Evolutionary conservation across 2,888 invertebrate species (phyloP), one percentile per base, ranked within the genome.

Genomic region (Xestia ashworthii): DNA sequence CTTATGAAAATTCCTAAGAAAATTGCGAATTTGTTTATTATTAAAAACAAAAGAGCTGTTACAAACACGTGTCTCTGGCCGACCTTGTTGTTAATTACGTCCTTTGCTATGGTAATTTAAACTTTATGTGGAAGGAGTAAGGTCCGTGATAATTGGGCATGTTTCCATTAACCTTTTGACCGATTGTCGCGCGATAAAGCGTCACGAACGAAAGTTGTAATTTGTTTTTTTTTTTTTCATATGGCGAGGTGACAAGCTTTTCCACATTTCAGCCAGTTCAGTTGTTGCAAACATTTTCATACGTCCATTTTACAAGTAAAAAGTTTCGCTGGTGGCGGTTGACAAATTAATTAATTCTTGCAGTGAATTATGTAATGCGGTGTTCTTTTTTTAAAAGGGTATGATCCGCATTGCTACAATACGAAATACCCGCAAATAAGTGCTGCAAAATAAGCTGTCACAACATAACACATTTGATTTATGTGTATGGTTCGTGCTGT

Each of bases 41-140:
- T 84, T 79, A 87, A 82, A 80, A 81, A 79, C 44, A 68, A 78
- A 81, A 81, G 75, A 62, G 71, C 70, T 62, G 73, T 78, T 74
- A 66, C 48, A 78, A 83, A 80, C 81, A 80, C 81, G 77, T 88
- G 88, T 80, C 82, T 69, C 46, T 77, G 71, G 8, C 6, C 76
- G 87, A 74, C 84, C 88, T 86, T 88, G 82, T 41, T 84, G 76
- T 76, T 87, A 80, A 87, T 87, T 76, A 78, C 77, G 71, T 70
- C 71, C 77, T 71, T 65, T 76, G 78, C 32, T 65, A 53, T 58
- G 69, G 41, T 75, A 76, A 83, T 85, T 50, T 69, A 25, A 68
- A 80, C 80, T 80, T 71, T 80, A 80, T 66, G 1, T 11, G 38
- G 0, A 66, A 41, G 38, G 65, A 58, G 46, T 81, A 83, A 71